phyloP scores from a whole-genome alignment of 2,113 vertebrate genomes.

The Heterotis niloticus region DNA sequence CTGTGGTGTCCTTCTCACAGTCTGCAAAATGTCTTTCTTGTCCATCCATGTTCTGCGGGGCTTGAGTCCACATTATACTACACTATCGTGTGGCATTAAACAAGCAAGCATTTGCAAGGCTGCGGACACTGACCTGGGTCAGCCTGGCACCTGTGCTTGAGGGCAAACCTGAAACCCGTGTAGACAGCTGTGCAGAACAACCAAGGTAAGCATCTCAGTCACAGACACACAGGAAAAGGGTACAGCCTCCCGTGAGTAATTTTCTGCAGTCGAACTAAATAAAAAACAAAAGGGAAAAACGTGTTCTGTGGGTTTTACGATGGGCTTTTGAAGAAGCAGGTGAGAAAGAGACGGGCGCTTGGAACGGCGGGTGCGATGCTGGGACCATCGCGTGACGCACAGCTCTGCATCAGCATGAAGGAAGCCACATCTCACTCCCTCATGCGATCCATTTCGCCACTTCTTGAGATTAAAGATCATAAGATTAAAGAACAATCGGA shows the following conservation, averaged over 20 bases:
- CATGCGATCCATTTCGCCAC: neutral
- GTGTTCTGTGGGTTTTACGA: conserved; percentile 26
- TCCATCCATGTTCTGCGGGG: too few species aligned
- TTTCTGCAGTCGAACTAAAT: conserved; percentile 44
- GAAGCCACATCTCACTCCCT: neutral
- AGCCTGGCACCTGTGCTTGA: too few species aligned
- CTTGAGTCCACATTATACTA: too few species aligned
- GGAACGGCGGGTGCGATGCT: conserved; percentile 38
- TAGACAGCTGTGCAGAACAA: too few species aligned
- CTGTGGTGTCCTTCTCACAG: too few species aligned
- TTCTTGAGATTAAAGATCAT: neutral
- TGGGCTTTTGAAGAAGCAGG: conserved; percentile 31
- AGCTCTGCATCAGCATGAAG: neutral
- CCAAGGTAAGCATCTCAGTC: too few species aligned
- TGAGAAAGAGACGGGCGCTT: conserved; percentile 33
- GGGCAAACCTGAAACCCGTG: too few species aligned
- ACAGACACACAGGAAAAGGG: neutral
- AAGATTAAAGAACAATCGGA: neutral
- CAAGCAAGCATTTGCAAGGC: too few species aligned
- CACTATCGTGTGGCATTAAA: too few species aligned
- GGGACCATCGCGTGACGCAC: conserved; percentile 15
- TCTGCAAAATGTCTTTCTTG: too few species aligned
- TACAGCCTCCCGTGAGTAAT: neutral
- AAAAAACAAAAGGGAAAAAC: conserved; percentile 51
- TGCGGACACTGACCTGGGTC: too few species aligned